Base-by-base conservation (phyloP, 2,888 invertebrate genomes). In the Melanotus villosus region DNA sequence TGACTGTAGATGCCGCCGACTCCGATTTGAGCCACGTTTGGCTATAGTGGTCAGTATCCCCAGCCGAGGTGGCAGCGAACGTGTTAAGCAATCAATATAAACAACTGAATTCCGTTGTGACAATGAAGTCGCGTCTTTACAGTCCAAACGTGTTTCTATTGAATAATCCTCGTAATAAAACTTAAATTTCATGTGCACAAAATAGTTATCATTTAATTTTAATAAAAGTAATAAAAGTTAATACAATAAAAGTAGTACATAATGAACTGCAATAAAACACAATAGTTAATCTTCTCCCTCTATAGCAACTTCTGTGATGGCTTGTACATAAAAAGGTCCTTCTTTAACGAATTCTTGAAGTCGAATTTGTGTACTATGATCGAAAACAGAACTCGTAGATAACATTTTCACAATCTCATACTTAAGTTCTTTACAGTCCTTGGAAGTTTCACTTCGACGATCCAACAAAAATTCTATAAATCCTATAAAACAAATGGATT, bases 381-480 rank as follows among this genome's bases (percentile, higher is more conserved):
- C 92, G 82, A 93, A 93, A 64, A 85, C 79, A 0, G 82, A 74
- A 85, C 86, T 77, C 32, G 86, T 85, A 0, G 90, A 86, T 45
- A 96, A 82, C 54, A 87, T 84, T 76, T 88, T 88, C 10, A 96
- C 88, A 3, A 96, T 87, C 73, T 90, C 89, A 82, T 89, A 96
- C 81, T 96, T 97, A 0, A 86, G 85, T 80, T 93, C 91, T 81
- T 92, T 93, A 57, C 90, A 89, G 54, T 91, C 89, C 79, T 93
- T 94, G 47, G 88, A 88, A 3, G 88, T 86, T 78, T 93, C 93
- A 0, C 89, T 85, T 58, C 88, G 86, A 38, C 96, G 88, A 80
- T 96, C 92, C 32, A 97, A 81, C 5, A 97, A 85, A 81, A 91
- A 95, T 83, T 96, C 96, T 10, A 93, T 81, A 56, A 94, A 88